Evolutionary conservation across 1,140 invertebrate species (phyloP).

Genomic region (Cryptotermes secundus): DNA sequence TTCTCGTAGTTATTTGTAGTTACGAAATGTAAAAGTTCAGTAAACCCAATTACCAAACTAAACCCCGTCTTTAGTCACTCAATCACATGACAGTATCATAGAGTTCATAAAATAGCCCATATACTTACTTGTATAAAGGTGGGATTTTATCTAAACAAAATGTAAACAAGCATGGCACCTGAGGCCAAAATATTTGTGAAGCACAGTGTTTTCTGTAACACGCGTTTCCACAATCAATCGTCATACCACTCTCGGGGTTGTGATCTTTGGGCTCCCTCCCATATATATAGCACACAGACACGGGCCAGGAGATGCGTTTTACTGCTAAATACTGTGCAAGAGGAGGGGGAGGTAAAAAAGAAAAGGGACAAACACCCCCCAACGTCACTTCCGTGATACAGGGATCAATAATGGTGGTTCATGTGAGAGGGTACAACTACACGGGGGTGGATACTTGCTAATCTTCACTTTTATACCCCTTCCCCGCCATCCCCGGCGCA

Average conservation of each 20-base stretch:
- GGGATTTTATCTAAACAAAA: no score
- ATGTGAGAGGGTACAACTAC: constrained; percentile 20
- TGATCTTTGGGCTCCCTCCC: background rate
- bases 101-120: no score
- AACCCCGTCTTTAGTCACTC: no score
- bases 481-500: background rate
- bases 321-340: background rate
- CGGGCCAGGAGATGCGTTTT: constrained; percentile 1
- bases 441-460: constrained; percentile 19
- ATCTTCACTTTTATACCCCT: constrained; percentile 18
- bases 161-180: no score
- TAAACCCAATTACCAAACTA: no score
- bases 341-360: constrained; percentile 3
- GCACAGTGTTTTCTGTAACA: background rate
- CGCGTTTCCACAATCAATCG: background rate
- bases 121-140: no score
- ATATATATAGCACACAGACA: constrained; percentile 37
- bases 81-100: no score
- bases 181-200: no score
- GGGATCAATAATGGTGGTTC: constrained; percentile 5
- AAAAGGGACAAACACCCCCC: background rate
- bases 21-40: no score
- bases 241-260: background rate
- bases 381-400: constrained; percentile 11
- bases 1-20: no score